A percentile compares a stretch with the other conserved stretches of the same genome.
Evolutionary conservation across 2,888 invertebrate genomes (phyloP).

Genomic region (Lamproptera curius): DNA sequence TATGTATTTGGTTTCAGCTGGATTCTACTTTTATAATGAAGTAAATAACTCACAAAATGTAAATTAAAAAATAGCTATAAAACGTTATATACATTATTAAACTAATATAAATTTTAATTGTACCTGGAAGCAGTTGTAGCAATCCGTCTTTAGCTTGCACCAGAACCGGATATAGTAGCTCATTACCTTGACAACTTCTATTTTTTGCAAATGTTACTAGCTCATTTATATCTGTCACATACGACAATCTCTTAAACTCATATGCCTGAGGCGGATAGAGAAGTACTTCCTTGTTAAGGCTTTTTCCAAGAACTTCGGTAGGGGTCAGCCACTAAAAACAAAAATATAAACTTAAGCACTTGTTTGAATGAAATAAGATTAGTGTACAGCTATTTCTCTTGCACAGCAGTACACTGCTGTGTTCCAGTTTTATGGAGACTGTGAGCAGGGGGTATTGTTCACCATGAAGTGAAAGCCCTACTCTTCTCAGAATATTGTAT

Average conservation of each 20-base stretch:
- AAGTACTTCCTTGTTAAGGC: slow-evolving; percentile 51
- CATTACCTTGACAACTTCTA: slow-evolving; percentile 73
- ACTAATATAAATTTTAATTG: slow-evolving; percentile 1
- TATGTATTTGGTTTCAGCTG: too few species aligned
- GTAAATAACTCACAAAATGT: background rate
- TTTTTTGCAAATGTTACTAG: slow-evolving; percentile 78
- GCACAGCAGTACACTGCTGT: too few species aligned
- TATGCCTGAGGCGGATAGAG: slow-evolving; percentile 88
- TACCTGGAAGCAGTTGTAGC: slow-evolving; percentile 80
- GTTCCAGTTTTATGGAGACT: too few species aligned
- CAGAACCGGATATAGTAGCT: slow-evolving; percentile 73
- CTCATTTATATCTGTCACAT: slow-evolving; percentile 74
- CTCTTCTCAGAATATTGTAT: too few species aligned
- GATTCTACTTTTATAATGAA: too few species aligned
- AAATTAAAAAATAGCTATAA: too few species aligned
- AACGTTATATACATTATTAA: too few species aligned
- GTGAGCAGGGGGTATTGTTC: too few species aligned
- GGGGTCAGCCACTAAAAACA: slow-evolving; percentile 82
- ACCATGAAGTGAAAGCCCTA: too few species aligned
- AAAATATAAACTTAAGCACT: too few species aligned
- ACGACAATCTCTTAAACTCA: slow-evolving; percentile 81
- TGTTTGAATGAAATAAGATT: too few species aligned
- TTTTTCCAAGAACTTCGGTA: slow-evolving; percentile 60
- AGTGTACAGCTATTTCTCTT: too few species aligned
- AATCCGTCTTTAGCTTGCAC: slow-evolving; percentile 78